Base-by-base conservation (phyloP, 2,888 invertebrate genomes). In the Trissolcus brochymenae region DNA sequence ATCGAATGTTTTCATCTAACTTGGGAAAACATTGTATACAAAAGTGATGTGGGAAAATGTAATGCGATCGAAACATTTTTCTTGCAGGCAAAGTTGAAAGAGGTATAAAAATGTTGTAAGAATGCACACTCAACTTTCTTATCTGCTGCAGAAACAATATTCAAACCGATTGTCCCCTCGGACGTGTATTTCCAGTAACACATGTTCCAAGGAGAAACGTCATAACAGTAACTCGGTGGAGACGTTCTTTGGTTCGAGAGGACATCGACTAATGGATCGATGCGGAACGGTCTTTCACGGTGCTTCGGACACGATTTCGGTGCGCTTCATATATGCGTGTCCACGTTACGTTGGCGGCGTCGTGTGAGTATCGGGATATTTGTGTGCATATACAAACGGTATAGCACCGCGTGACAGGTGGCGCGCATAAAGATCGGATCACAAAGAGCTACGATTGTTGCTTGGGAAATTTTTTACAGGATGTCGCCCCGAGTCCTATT, bases 381-480 rank as follows among this genome's bases (percentile, higher is more conserved):
- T 75, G 76, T 76, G 71, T 61, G 66, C 60, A 71, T 64, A 67
- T 35, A 59, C 75, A 62, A 59, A 64, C 75, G 54, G 67, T 72
- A 76, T 67, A 68, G 71, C 67, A 68, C 67, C 56, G 67, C 72
- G 72, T 72, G 76, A 72, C 76, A 76, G 66, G 76, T 72, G 67
- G 62, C 72, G 62, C 72, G 72, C 72, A 55, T 77, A 72, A 72
- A 77, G 76, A 77, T 72, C 76, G 72, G 53, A 72, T 57, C 67
- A 76, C 76, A 76, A 76, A 71, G 71, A 67, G 67, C 50, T 67
- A 72, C 66, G 76, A 76, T 76, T 76, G 76, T 76, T 76, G 76
- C 76, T 71, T 71, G 76, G 71, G 72, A 76, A 76, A 72, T 76
- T 76, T 76, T 76, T 76, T 72, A 67, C 76, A 76, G 76, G 76